These are phyloP conservation scores for Sternarchorhynchus goeldii DNA, from an alignment of 2,797 vertebrate genomes.

Conservation along the genomic window DNA sequence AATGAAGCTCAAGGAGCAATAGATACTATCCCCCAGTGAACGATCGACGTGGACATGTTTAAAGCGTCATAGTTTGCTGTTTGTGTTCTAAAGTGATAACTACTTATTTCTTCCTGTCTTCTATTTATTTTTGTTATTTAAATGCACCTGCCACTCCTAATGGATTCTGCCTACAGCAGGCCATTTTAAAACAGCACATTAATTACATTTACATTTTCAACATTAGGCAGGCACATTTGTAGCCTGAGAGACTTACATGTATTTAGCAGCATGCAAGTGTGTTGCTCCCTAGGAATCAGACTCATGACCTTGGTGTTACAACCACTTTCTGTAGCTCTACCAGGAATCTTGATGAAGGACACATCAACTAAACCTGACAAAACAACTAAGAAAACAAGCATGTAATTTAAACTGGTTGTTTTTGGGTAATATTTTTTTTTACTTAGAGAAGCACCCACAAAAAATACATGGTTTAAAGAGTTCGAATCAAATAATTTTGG, in stretches of 20 bases:
- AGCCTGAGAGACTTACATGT: no score
- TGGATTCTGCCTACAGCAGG: not conserved
- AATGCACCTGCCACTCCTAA: not conserved
- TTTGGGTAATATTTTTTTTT: not conserved
- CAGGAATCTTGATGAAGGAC: not conserved
- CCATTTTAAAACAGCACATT: not conserved
- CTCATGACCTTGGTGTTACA: no score
- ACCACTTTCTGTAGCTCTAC: no score
- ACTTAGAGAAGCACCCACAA: not conserved
- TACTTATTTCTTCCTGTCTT: not conserved
- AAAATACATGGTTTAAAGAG: not conserved
- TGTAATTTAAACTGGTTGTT: not conserved
- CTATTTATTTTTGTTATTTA: not conserved
- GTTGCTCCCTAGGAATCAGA: no score
- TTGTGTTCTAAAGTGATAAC: constrained; percentile 12
- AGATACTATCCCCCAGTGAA: constrained; percentile 51
- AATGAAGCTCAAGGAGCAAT: constrained; percentile 45
- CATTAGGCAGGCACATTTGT: no score
- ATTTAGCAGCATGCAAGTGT: no score
- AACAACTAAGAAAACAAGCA: not conserved
- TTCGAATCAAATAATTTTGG: constrained; percentile 30
- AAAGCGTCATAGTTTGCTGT: constrained; percentile 31
- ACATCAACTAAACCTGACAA: not conserved
- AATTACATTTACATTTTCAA: no score
- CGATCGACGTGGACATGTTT: constrained; percentile 49